A percentile compares a stretch with the other conserved stretches of the same genome.
Evolutionary conservation across 2,797 vertebrate species (phyloP).

Genomic region (Lycodopsis pacificus): DNA sequence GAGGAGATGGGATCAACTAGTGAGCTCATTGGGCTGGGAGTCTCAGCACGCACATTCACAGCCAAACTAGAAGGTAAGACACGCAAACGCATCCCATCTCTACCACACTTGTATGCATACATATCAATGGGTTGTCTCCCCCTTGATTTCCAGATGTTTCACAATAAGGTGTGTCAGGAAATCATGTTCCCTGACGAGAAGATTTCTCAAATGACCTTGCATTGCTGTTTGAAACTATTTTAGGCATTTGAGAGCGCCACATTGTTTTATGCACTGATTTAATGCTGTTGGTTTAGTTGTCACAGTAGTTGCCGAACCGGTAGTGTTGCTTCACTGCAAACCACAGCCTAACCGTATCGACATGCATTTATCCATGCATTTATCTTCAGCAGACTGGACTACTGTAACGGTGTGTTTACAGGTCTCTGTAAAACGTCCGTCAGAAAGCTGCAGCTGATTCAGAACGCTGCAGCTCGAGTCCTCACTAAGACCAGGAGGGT

Average conservation of each 20-base stretch:
- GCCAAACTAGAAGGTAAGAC: slow-evolving; percentile 85
- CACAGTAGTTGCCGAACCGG: not conserved
- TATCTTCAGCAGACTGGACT: too few relatives aligned
- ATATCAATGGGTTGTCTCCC: not conserved
- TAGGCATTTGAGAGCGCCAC: not conserved
- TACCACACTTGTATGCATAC: not conserved
- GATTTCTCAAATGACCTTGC: not conserved
- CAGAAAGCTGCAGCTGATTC: too few relatives aligned
- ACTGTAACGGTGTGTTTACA: too few relatives aligned
- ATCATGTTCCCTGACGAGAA: not conserved
- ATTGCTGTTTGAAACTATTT: not conserved
- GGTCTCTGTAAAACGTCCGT: too few relatives aligned
- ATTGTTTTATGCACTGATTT: not conserved
- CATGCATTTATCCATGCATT: too few relatives aligned
- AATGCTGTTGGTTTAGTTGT: not conserved
- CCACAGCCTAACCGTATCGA: not conserved
- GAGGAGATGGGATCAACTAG: slow-evolving; percentile 86
- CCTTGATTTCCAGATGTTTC: not conserved
- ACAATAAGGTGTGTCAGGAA: not conserved
- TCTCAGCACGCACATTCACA: slow-evolving; percentile 88
- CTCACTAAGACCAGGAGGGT: too few relatives aligned
- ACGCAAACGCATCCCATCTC: not conserved
- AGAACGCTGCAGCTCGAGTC: too few relatives aligned
- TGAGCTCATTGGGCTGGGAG: slow-evolving; percentile 90
- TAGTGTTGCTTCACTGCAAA: not conserved